Base-by-base conservation (phyloP, 2,888 invertebrate genomes). In the Mythimna impura region DNA sequence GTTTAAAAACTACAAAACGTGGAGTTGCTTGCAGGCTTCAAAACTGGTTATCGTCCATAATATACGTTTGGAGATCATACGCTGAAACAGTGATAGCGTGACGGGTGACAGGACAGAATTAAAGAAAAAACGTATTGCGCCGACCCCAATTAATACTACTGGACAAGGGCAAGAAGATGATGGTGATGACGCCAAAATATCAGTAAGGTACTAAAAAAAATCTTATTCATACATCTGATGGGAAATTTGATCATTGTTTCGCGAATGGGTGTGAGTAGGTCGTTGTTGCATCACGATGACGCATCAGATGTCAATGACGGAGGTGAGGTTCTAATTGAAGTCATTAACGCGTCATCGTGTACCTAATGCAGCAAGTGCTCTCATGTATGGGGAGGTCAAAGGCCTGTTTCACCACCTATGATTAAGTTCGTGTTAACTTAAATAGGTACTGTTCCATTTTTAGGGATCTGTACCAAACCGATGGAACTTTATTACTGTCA, bases 201-300 rank as follows among this genome's bases (percentile, higher is more conserved):
- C 12, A 40, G 25, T 36, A 8, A n/a, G 50, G 43, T 63, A 71
- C 10, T 57, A 22, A 12, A 36, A 17, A 30, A 20, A 25, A 9
- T 25, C 8, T 50, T 6, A 47, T 30, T 34, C 40, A 58, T 75
- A 22, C 12, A 47, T 61, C 17, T 78, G 22, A 60, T 47, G 30
- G 30, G 22, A 17, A 34, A 20, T 30, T 71, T 25, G 50, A 43
- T 55, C 22, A 50, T 47, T 55, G 40, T 54, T 58, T 58, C 25
- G 17, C 71, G n/a, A 70, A 25, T 52, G 22, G 40, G 50, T 30
- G 10, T 52, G 50, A 58, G 62, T 78, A 12, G 47, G 36, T 64
- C 47, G 5, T 14, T 34, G 34, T 78, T 78, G 79, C 63, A 75
- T 58, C 78, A 60, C 36, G 36, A 61, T 76, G 79, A 76, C 79